Evolutionary conservation across 2,113 vertebrate genomes (phyloP).

Genomic region (Abramis brama): DNA sequence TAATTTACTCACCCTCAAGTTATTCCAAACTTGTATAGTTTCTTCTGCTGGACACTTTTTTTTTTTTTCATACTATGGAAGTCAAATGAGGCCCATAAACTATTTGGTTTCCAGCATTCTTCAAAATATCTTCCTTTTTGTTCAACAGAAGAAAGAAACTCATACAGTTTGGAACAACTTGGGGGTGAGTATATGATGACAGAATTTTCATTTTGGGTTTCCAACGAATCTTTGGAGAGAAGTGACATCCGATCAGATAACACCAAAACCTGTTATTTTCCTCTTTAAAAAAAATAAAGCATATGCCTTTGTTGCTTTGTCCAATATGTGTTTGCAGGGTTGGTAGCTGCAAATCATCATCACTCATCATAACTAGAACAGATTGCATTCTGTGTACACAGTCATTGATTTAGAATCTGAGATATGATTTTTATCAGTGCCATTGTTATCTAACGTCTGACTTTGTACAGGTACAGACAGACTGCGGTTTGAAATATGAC

Average conservation of each 20-base stretch:
- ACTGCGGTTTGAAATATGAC: not conserved
- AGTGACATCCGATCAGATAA: not conserved
- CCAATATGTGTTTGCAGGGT: not conserved
- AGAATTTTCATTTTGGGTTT: no score
- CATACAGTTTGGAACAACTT: no score
- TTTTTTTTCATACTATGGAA: no score
- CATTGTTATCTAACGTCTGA: not conserved
- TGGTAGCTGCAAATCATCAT: not conserved
- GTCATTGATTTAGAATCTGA: conserved; percentile 10
- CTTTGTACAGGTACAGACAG: conserved; percentile 19
- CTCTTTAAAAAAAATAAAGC: not conserved
- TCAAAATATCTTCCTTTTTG: no score
- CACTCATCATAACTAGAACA: not conserved
- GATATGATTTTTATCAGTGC: not conserved
- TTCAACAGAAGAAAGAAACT: no score
- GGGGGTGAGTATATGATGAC: no score
- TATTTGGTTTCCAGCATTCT: no score
- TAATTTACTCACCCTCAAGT: no score
- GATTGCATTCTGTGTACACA: not conserved
- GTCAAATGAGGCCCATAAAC: no score
- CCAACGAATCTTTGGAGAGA: not conserved
- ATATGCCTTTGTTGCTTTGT: not conserved
- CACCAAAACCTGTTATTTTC: not conserved
- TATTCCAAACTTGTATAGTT: no score
- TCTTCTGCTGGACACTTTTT: no score